Conservation (phyloP, 2,797 vertebrate species). For the Pseudochirops cupreus region DNA sequence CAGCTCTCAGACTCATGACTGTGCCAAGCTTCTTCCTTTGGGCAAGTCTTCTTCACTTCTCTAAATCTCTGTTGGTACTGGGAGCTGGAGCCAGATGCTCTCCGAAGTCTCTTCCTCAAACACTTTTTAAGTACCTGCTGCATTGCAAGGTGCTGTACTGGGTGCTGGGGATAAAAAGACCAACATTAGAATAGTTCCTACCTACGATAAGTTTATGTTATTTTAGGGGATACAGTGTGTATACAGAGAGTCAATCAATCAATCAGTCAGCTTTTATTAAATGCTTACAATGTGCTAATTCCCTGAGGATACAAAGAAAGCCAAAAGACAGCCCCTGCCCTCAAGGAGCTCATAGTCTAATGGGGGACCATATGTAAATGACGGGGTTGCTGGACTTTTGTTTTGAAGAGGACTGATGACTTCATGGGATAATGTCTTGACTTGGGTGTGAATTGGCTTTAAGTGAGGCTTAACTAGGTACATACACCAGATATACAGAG, state of each 20-base stretch:
- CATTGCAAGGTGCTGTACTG: not conserved
- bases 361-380: not conserved
- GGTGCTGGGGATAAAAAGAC: not conserved
- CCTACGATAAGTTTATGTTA: not conserved
- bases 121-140: not conserved
- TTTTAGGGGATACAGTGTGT: not conserved
- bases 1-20: not conserved
- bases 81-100: not conserved
- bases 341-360: not conserved
- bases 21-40: not conserved
- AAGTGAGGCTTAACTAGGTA: not conserved
- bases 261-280: not conserved
- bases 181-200: not conserved
- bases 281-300: not conserved
- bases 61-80: not conserved
- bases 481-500: not conserved
- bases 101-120: not conserved
- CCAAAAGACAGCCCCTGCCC: not conserved
- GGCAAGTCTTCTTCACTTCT: not conserved
- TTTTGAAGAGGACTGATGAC: not conserved
- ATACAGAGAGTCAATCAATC: not conserved
- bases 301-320: not conserved
- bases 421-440: not conserved
- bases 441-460: not conserved
- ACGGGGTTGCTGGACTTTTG: not conserved